Evolutionary conservation across 2,113 vertebrate species (phyloP), one percentile per base, ranked within the genome.

Genomic region (Chitala chitala): DNA sequence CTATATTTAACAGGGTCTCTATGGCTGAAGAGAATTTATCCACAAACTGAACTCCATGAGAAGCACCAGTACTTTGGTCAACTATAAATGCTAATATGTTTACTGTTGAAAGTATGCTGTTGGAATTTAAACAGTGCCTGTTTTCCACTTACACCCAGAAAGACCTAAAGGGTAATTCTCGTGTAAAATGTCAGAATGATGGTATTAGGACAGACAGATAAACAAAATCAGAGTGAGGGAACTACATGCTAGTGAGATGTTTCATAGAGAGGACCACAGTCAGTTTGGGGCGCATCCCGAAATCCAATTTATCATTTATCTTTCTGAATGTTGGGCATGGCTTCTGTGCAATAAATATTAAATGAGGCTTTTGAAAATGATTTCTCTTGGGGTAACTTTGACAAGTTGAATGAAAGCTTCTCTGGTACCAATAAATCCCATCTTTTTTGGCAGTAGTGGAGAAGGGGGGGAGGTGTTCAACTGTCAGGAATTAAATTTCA

Each of bases 321-420:
- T 12, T 65, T 42, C 38, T 56, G 22, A 12, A 56, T 56, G 8
- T 55, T 55, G 24, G 48, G 20, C 48, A 51, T 15, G 44, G 24
- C 42, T 56, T 40, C 24, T 59, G 58, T 20, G 54, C 22, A 58
- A 73, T 64, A 36, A 38, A 64, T 73, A 36, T 59, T 50, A 64
- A 50, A 64, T 63, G 42, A 64, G n/a, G 44, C 46, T 63, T 73
- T 73, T 51, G 58, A 63, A 73, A 73, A 46, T 44, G n/a, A 48
- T 64, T 50, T 20, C 72, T 64, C 46, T 51, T 31, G 8, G 12
- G 58, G 58, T 40, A 53, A 48, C 59, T 64, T 20, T 73, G 58
- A 51, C 72, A 40, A 48, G 42, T 64, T 73, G 12, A 46, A 69
- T 48, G 66, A 51, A 69, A 50, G 44, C 12, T 20, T 68, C 13